Evolutionary conservation across 2,113 vertebrate species (phyloP).

Genomic region (Nerophis ophidion): DNA sequence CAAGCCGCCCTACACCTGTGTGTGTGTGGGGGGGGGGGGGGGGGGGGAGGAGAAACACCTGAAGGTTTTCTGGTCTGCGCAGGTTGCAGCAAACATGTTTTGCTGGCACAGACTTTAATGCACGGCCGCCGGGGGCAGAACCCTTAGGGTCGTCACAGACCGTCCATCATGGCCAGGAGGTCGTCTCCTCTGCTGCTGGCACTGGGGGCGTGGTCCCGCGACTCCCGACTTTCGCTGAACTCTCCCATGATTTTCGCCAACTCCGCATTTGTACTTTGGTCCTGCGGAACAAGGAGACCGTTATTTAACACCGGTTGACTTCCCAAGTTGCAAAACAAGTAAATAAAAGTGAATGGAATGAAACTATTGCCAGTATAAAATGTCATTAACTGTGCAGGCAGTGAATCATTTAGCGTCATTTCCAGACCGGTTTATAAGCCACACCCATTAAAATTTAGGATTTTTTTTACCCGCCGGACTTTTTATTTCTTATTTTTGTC

Average conservation of each 20-base stretch:
- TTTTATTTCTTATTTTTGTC: too few relatives aligned
- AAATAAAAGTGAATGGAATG: too few relatives aligned
- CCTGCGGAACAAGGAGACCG: slow-evolving; percentile 70
- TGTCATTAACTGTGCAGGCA: too few relatives aligned
- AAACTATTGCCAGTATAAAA: too few relatives aligned
- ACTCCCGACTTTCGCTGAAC: slow-evolving; percentile 72
- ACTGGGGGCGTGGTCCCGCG: slow-evolving; percentile 57
- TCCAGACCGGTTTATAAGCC: too few relatives aligned
- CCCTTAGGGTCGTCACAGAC: slow-evolving; percentile 65
- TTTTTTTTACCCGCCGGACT: too few relatives aligned
- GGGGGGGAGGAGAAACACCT: slow-evolving; percentile 19
- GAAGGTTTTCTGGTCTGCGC: slow-evolving; percentile 23
- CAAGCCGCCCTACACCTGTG: slow-evolving; percentile 10
- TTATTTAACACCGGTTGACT: neutral
- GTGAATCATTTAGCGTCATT: too few relatives aligned
- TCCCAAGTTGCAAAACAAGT: too few relatives aligned
- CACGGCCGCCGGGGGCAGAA: neutral
- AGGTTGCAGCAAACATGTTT: slow-evolving; percentile 21
- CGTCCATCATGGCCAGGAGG: slow-evolving; percentile 92
- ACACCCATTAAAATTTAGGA: too few relatives aligned
- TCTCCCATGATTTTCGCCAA: slow-evolving; percentile 89
- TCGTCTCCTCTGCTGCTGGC: slow-evolving; percentile 85
- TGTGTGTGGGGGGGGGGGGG: neutral
- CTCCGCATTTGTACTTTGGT: slow-evolving; percentile 78
- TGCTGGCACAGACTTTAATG: slow-evolving; percentile 24